Evolutionary conservation across 92 coral and sea anemone genomes (phyloP).

Genomic region (Porites rus): DNA sequence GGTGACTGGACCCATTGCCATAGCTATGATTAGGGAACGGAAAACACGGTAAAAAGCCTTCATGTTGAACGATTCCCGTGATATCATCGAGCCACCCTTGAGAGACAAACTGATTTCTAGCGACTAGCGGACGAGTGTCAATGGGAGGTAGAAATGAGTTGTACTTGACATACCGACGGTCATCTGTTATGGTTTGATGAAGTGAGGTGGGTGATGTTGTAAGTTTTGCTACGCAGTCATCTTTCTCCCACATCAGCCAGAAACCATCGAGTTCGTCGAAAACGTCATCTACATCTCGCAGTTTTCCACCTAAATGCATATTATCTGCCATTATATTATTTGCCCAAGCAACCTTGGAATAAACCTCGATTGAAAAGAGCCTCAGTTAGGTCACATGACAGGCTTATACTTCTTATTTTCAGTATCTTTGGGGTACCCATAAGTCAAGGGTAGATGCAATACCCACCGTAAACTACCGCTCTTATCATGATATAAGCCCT

Average conservation of each 20-base stretch:
- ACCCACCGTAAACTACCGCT: too few relatives aligned
- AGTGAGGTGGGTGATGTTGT: neutral
- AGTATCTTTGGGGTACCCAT: too few relatives aligned
- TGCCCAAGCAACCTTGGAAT: too few relatives aligned
- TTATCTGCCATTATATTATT: too few relatives aligned
- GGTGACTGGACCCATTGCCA: neutral
- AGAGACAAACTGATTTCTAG: slow-evolving; percentile 24
- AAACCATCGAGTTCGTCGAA: slow-evolving; percentile 16
- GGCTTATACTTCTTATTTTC: too few relatives aligned
- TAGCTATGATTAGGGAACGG: neutral
- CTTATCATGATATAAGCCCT: too few relatives aligned
- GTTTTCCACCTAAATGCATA: neutral
- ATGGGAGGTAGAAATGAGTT: neutral
- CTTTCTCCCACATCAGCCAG: slow-evolving; percentile 26
- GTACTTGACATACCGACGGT: neutral
- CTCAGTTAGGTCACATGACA: too few relatives aligned
- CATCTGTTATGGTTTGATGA: neutral
- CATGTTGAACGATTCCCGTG: neutral
- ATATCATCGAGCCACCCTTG: slow-evolving; percentile 1
- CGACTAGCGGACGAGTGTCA: slow-evolving; percentile 12
- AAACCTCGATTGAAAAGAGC: too few relatives aligned
- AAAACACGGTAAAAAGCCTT: neutral
- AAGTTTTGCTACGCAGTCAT: neutral
- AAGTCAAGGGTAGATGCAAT: too few relatives aligned
- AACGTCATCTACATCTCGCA: neutral